A percentile compares a stretch with the other conserved stretches of the same genome.
Conservation (phyloP, 1,140 invertebrate species). For the Heliconius nattereri region DNA sequence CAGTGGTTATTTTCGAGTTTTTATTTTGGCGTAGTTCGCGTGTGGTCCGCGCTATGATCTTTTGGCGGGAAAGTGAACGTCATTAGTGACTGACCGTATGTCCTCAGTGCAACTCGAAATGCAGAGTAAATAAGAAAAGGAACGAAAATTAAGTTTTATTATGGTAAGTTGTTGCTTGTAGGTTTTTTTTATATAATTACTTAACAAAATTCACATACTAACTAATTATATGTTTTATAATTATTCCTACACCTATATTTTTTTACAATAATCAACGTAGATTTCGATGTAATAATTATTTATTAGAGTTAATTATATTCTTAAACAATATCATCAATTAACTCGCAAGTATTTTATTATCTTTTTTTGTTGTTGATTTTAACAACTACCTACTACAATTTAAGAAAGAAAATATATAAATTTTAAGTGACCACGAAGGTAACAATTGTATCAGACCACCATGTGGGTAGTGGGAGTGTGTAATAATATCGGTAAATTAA, state of each 20-base stretch:
- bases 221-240: background rate
- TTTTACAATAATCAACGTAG: too few species aligned
- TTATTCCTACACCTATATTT: too few species aligned
- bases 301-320: too few species aligned
- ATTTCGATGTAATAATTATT: too few species aligned
- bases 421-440: background rate
- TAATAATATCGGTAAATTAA: background rate
- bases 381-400: too few species aligned
- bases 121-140: background rate
- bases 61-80: conserved; percentile 76
- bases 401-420: background rate
- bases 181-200: background rate
- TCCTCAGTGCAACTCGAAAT: conserved; percentile 39
- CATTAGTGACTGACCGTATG: conserved; percentile 56
- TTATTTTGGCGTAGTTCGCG: conserved; percentile 80
- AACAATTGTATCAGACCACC: background rate
- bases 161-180: conserved; percentile 44
- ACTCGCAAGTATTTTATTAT: too few species aligned
- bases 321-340: too few species aligned
- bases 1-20: conserved; percentile 74
- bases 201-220: background rate
- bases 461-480: background rate
- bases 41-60: conserved; percentile 68
- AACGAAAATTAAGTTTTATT: background rate
- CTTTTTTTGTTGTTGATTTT: too few species aligned